Base-by-base conservation (phyloP, 2,797 vertebrate genomes). In the Gymnocypris eckloni region DNA sequence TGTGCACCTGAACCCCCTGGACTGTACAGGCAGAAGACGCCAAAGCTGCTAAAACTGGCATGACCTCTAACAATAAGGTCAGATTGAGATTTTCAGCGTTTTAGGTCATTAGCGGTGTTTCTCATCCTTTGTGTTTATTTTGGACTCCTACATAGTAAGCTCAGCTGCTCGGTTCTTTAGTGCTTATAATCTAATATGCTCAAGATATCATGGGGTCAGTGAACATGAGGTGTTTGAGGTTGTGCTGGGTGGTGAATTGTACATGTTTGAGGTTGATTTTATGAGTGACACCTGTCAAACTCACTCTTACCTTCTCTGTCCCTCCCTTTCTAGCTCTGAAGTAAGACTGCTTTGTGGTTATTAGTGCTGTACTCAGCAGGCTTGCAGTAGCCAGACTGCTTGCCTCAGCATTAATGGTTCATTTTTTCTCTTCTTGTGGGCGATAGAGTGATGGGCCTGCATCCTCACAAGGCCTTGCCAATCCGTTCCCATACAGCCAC, bases 321-420 rank as follows among this genome's bases (percentile, higher is more conserved):
- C 85, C 86, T 90, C 85, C 83, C 16, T 77, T 90, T 83, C 77
- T 84, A 50, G 54, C 69, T 93, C 73, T 56, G 89, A 93, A 92
- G 93, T 93, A 79, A 84, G 83, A 43, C 61, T 81, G 85, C 92
- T 94, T 93, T 94, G 92, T 94, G 91, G 92, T 91, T 90, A 87
- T 92, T 93, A 95, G 91, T 95, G 95, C 94, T 95, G 90, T 92
- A 89, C 94, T 95, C 95, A 96, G 95, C 95, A 95, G 85, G 92
- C 93, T 89, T 92, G 90, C 91, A 90, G 84, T 92, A 91, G 93
- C 91, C 93, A 92, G 92, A 91, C 90, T 94, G 94, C 95, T 94
- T 87, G 92, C 91, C 93, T 95, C 94, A 96, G 94, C 94, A 94
- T 92, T 93, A 95, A 94, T 93, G 92, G 45, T 61, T 66, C 18